Evolutionary conservation across 2,113 vertebrate genomes (phyloP).

Genomic region (Coracopsis vasa): DNA sequence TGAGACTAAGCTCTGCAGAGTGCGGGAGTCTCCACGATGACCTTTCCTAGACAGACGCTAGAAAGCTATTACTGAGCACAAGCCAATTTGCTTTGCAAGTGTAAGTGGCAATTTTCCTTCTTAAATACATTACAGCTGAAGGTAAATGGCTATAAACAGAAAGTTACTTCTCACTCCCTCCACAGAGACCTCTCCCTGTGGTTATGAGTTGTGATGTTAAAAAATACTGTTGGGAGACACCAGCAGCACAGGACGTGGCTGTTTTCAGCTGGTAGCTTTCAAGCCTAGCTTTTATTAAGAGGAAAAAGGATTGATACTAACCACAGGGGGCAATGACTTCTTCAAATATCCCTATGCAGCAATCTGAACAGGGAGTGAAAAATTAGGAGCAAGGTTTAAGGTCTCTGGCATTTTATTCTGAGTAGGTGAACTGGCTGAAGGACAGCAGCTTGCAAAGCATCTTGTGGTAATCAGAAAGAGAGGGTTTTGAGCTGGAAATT

Average conservation of each 20-base stretch:
- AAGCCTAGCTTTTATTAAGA: constrained; percentile 6
- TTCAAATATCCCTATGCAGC: constrained; percentile 28
- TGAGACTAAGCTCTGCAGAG: not conserved
- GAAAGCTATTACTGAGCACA: constrained; percentile 59
- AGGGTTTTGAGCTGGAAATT: not conserved
- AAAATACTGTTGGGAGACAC: not conserved
- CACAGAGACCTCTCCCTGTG: constrained; percentile 1
- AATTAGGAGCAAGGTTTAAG: constrained; percentile 21
- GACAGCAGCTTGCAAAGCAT: not conserved
- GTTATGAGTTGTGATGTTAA: constrained; percentile 31
- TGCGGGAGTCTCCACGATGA: constrained; percentile 59
- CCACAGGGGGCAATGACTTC: constrained; percentile 3
- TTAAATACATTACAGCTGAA: constrained; percentile 69
- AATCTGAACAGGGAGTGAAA: constrained; percentile 12
- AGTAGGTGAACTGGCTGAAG: not conserved
- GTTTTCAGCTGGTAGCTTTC: not conserved
- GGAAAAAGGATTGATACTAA: constrained; percentile 14
- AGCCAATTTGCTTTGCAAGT: constrained; percentile 76
- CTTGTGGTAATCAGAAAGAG: not conserved
- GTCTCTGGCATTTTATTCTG: not conserved
- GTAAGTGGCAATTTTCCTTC: constrained; percentile 73
- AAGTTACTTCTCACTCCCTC: constrained; percentile 42
- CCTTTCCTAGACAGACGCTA: constrained; percentile 68
- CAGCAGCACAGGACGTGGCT: not conserved
- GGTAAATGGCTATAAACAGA: constrained; percentile 69